Percentiles rank a stretch among this genome's conserved stretches.
These are phyloP conservation scores for Tylochromis polylepis DNA, from an alignment of 2,113 vertebrate genomes.

Conservation along the genomic window DNA sequence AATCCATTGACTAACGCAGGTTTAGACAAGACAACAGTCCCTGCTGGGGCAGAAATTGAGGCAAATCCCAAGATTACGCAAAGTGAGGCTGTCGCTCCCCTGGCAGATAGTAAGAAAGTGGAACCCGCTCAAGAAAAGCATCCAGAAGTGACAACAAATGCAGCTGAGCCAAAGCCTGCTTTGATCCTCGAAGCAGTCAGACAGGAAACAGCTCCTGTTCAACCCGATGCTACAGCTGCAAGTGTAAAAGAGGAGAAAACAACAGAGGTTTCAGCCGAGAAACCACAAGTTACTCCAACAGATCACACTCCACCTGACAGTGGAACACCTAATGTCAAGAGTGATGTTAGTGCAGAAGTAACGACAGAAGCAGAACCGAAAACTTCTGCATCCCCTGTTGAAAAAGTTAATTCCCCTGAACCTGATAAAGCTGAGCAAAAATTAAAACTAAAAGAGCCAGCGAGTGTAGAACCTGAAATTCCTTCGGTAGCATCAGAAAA, in stretches of 20 bases:
- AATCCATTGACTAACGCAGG: constrained; percentile 6
- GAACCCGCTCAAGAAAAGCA: constrained; percentile 12
- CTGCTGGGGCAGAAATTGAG: constrained; percentile 14
- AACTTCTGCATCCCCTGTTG: not conserved
- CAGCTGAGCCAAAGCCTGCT: not conserved
- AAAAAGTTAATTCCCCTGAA: not conserved
- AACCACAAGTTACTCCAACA: not conserved
- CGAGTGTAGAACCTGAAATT: not conserved
- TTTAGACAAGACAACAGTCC: constrained; percentile 25
- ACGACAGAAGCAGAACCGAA: not conserved
- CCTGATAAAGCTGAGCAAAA: not conserved
- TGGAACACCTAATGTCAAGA: not conserved
- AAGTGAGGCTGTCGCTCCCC: constrained; percentile 4
- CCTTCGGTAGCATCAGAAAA: not conserved
- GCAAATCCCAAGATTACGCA: constrained; percentile 4
- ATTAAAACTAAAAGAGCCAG: not conserved
- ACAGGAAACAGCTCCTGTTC: not conserved
- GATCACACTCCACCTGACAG: not conserved
- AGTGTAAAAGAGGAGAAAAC: not conserved
- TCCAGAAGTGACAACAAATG: constrained; percentile 27
- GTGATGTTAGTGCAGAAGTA: not conserved
- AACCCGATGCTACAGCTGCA: not conserved
- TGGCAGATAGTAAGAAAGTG: constrained; percentile 7
- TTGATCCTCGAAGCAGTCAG: not conserved
- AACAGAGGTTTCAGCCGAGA: not conserved